Base-by-base conservation (phyloP, 2,888 invertebrate genomes). In the Alitta virens region DNA sequence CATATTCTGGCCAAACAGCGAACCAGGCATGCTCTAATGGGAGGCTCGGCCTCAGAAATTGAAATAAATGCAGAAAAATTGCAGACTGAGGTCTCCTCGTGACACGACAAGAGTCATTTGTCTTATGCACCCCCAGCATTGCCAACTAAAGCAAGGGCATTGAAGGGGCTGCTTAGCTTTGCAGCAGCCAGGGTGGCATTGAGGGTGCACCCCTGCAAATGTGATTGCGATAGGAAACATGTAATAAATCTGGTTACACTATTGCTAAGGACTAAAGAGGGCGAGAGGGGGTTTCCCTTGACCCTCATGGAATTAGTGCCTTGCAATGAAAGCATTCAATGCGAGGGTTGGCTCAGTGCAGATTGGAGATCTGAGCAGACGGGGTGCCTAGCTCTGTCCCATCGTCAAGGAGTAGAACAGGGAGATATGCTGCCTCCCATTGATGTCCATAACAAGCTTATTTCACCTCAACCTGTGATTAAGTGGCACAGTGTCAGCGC, bases 191-290 rank as follows among this genome's bases (percentile, higher is more conserved):
- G 21, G 21, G 21, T 18, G 21, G 21, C 46, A 33, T 33, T 33
- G 33, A n/a, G n/a, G 33, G 33, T 33, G 33, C 33, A n/a, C 33
- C 33, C 33, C 7, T 46, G 46, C 21, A 46, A 46, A 46, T 46
- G n/a, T 46, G 46, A 46, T 46, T 46, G n/a, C 18, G n/a, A 18
- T 46, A 21, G 46, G 46, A 21, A 46, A 46, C 46, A 7, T 46
- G n/a, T 46, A 46, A 46, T 46, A 46, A 46, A 46, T 46, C 46
- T 46, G 46, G 46, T 21, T 46, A 46, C 46, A 46, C 5, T 46
- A 46, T 40, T 33, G 33, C 33, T 33, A 33, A 33, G 7, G 33
- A 33, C 33, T 33, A 33, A 12, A 33, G 33, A 33, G 12, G 33
- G 33, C 7, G 33, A 33, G 33, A 12, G 33, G 33, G 33, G 5